These are phyloP conservation scores for Onchidella celtica DNA, from an alignment of 2,888 invertebrate genomes.

Conservation along the genomic window DNA sequence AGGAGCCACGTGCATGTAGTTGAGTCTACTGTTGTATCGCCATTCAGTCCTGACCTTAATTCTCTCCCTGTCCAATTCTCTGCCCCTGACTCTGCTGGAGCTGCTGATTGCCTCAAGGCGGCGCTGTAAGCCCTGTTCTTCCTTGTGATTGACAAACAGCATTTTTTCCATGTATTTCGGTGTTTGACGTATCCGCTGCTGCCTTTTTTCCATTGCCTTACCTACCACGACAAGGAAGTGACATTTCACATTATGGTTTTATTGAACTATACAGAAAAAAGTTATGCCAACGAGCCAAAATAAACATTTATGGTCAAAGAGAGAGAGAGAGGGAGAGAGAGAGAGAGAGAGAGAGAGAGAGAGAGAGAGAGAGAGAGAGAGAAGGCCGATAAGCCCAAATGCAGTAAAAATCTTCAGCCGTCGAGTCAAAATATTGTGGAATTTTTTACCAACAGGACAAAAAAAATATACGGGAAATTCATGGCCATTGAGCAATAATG, in stretches of 20 bases:
- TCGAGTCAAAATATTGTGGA: no score
- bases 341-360: neutral
- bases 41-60: conserved; percentile 62
- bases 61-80: conserved; percentile 63
- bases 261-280: neutral
- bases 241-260: neutral
- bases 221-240: no score
- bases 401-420: no score
- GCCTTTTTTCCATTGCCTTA: neutral
- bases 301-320: neutral
- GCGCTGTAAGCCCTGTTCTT: conserved; percentile 59
- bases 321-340: neutral
- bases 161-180: conserved; percentile 66
- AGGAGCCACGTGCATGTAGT: conserved; percentile 28
- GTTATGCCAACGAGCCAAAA: neutral
- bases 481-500: no score
- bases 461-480: no score
- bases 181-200: conserved; percentile 54
- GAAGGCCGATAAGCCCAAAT: no score
- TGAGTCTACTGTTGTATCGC: conserved; percentile 57
- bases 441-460: no score
- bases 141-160: conserved; percentile 68
- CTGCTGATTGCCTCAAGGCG: conserved; percentile 18
- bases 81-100: conserved; percentile 51
- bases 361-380: neutral